Base-by-base conservation (phyloP, 2,888 invertebrate species). In the Brassicogethes aeneus region DNA sequence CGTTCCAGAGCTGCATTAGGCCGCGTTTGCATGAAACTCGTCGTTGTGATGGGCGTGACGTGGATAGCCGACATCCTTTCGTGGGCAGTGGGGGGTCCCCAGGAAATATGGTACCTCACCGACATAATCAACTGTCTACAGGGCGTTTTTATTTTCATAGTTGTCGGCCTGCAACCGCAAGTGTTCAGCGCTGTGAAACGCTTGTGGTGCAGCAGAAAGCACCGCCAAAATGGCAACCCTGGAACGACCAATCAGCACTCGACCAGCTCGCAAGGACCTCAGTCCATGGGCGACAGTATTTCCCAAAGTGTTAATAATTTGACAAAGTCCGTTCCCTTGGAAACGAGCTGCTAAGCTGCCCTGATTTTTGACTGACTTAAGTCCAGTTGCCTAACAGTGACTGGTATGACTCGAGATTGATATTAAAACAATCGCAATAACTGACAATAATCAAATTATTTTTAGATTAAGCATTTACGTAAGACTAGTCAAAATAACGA, bases 121-220 rank as follows among this genome's bases (percentile, higher is more conserved):
- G 90, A 91, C 69, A 66, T 89, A 60, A 78, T 90, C 58, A 91
- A 90, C 70, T 85, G 86, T 49, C 73, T 88, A 54, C 90, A 90
- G 68, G 91, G 91, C 50, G 84, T 90, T 40, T 81, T 89, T 66
- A 90, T 90, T 59, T 91, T 90, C 69, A 79, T 86, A 59, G 89
- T 90, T 50, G 87, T 89, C 53, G 90, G 88, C 37, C 88, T 87
- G 66, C 89, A 89, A 72, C 89, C 88, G 42, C 89, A 89, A 73
- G 78, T 79, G 56, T 74, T 82, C 72, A 73, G 79, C 16, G 80
- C 82, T 32, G 70, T 80, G 17, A 80, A 80, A 60, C 70, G 82
- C 42, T 69, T 81, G 50, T 79, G 78, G 71, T 80, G 79, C 34
- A 42, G 55, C 31, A 48, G 61, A 55, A 74, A 75, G 50, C 70